Evolutionary conservation across 2,797 vertebrate genomes (phyloP).

Genomic region (Periparus ater): DNA sequence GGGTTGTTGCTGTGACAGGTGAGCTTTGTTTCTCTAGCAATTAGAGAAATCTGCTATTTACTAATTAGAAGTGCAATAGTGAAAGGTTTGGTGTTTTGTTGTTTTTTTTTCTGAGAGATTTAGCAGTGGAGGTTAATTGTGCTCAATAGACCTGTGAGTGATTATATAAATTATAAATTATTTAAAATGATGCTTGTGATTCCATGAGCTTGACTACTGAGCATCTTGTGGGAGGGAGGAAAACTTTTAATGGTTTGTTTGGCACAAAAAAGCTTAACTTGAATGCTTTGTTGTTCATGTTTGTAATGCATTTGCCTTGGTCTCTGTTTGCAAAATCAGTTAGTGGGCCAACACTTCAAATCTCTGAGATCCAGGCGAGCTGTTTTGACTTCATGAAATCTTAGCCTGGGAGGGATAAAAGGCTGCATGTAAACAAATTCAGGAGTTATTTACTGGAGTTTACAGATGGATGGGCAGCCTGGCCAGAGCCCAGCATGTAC

Average conservation of each 20-base stretch:
- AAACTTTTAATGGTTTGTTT: not conserved
- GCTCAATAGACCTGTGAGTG: not conserved
- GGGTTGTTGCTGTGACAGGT: not conserved
- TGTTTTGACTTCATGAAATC: not conserved
- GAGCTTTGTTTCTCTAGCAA: constrained; percentile 7
- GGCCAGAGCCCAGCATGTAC: not conserved
- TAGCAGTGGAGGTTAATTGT: constrained; percentile 8
- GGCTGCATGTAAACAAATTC: not conserved
- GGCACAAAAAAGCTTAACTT: not conserved
- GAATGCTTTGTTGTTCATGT: not conserved
- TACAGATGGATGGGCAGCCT: not conserved
- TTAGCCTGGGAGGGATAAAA: not conserved
- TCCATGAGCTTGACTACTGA: not conserved
- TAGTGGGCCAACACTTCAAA: not conserved
- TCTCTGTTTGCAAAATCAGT: not conserved
- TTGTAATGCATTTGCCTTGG: not conserved
- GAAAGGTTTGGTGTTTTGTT: not conserved
- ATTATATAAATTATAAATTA: not conserved
- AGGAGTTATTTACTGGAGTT: not conserved
- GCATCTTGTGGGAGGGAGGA: not conserved
- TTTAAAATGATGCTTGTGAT: not conserved
- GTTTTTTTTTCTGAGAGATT: not conserved
- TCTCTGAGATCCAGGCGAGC: not conserved
- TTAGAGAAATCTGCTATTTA: not conserved
- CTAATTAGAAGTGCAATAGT: not conserved